phyloP scores from a whole-genome alignment of 2,888 invertebrate species.

The Eupeodes latifasciatus region DNA sequence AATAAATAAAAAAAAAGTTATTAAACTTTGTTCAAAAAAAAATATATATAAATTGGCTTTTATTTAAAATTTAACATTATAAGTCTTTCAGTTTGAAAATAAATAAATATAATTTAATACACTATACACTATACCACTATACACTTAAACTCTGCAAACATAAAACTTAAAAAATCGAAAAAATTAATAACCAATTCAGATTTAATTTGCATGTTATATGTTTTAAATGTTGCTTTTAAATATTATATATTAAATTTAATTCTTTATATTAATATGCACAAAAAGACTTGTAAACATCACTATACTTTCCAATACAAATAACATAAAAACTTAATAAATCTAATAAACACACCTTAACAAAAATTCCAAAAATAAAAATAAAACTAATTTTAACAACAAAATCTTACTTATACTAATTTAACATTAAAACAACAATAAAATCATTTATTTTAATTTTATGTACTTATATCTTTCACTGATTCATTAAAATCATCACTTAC shows the following conservation, averaged over 20 bases:
- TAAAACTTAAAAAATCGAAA: slow-evolving; percentile 2
- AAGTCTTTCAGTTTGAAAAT: neutral
- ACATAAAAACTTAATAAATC: neutral
- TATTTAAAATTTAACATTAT: slow-evolving; percentile 7
- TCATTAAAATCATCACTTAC: slow-evolving; percentile 48
- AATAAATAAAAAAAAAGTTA: neutral
- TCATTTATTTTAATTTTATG: slow-evolving; percentile 28
- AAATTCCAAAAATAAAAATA: neutral
- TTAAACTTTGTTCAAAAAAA: slow-evolving; percentile 23
- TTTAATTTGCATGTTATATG: slow-evolving; percentile 60
- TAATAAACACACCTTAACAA: neutral
- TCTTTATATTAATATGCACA: slow-evolving; percentile 45
- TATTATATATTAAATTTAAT: slow-evolving; percentile 2
- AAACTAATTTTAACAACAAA: slow-evolving; percentile 8
- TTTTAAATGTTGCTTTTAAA: slow-evolving; percentile 61
- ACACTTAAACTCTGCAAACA: slow-evolving; percentile 1
- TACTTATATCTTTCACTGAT: slow-evolving; percentile 21
- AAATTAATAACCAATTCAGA: slow-evolving; percentile 33
- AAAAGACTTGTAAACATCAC: slow-evolving; percentile 30
- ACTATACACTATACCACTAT: neutral
- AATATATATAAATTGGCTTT: slow-evolving; percentile 45
- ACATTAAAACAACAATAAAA: slow-evolving; percentile 2
- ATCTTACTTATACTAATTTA: slow-evolving; percentile 22
- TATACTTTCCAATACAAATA: slow-evolving; percentile 12
- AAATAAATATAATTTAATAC: neutral